Percentiles rank a stretch among this genome's conserved stretches.
These are phyloP conservation scores for Planococcus citri DNA, from an alignment of 1,140 invertebrate genomes.

Conservation along the genomic window DNA sequence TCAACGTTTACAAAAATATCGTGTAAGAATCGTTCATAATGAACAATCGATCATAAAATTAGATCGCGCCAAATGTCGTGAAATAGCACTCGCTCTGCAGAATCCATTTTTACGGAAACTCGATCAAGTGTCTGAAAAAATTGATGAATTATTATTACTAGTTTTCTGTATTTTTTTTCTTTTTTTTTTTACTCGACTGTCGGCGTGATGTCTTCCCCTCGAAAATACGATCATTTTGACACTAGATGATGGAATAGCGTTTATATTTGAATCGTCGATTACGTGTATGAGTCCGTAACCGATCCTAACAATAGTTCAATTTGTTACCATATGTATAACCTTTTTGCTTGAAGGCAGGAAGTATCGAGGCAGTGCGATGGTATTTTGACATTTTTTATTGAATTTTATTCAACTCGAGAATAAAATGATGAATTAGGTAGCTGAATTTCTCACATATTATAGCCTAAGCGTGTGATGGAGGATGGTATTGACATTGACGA, in stretches of 20 bases:
- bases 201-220: too few species aligned
- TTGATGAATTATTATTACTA: neutral
- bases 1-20: neutral
- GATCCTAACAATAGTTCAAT: neutral
- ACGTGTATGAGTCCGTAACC: neutral
- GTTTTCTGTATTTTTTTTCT: neutral
- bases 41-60: constrained; percentile 7
- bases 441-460: too few species aligned
- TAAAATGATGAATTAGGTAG: neutral
- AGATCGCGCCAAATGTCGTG: neutral
- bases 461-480: neutral
- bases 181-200: neutral
- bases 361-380: neutral
- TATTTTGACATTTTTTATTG: constrained; percentile 1
- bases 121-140: neutral
- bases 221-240: neutral
- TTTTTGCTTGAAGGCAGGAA: neutral
- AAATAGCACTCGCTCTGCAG: too few species aligned
- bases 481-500: too few species aligned
- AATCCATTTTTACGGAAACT: neutral
- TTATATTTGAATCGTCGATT: neutral
- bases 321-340: neutral
- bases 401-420: neutral
- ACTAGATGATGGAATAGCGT: neutral
- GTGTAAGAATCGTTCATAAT: neutral